A percentile compares a stretch with the other conserved stretches of the same genome.
phyloP scores from a whole-genome alignment of 2,797 vertebrate species.

The Schizothorax lantsangensis region DNA sequence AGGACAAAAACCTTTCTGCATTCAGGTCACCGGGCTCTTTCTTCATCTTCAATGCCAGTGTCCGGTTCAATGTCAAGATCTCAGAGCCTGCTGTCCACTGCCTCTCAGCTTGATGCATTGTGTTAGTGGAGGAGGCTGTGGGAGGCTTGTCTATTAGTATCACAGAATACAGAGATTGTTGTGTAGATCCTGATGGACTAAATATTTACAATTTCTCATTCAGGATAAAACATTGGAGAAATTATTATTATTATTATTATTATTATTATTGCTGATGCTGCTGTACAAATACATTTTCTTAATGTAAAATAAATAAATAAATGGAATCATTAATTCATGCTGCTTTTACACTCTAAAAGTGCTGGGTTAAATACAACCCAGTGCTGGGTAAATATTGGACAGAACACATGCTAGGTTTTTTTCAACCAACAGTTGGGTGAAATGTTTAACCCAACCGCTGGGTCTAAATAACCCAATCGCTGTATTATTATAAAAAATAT shows the following conservation, averaged over 20 bases:
- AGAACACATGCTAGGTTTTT: too few relatives aligned
- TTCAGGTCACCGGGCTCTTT: slow-evolving; percentile 26
- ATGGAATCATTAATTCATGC: background rate
- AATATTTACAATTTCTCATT: slow-evolving; percentile 54
- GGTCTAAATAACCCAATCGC: too few relatives aligned
- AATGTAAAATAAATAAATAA: background rate
- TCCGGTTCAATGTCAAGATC: slow-evolving; percentile 34
- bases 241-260: background rate
- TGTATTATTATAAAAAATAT: background rate
- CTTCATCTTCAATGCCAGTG: slow-evolving; percentile 33
- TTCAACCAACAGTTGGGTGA: too few relatives aligned
- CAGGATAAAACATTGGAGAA: slow-evolving; percentile 36
- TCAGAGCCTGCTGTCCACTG: slow-evolving; percentile 27
- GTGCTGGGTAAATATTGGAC: too few relatives aligned
- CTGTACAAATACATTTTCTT: background rate
- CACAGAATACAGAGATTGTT: slow-evolving; percentile 70
- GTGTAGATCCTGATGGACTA: slow-evolving; percentile 73
- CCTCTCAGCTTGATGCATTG: slow-evolving; percentile 32
- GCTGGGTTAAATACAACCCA: too few relatives aligned
- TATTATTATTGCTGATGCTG: background rate
- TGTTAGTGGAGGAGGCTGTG: slow-evolving; percentile 23
- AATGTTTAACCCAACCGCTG: too few relatives aligned
- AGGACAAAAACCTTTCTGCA: slow-evolving; percentile 25
- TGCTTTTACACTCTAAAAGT: background rate
- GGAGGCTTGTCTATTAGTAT: slow-evolving; percentile 55